Conservation (phyloP, 2,888 invertebrate genomes). For the Beris chalybata region DNA sequence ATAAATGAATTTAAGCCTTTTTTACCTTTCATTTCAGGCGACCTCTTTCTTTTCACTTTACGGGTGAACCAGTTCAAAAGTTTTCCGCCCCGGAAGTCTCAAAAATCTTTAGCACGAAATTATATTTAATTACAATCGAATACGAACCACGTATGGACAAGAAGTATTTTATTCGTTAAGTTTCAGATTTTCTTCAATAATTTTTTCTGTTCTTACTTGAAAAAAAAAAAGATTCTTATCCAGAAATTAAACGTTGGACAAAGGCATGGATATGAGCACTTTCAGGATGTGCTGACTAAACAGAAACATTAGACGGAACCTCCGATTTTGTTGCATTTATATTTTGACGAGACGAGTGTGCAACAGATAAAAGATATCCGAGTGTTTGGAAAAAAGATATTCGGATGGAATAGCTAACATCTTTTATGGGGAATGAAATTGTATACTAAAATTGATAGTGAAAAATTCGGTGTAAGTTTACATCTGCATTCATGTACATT, state of each 20-base stretch:
- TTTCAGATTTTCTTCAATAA: too few species aligned
- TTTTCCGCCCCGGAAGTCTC: background rate
- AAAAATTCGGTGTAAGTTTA: too few species aligned
- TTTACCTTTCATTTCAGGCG: background rate
- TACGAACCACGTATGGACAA: too few species aligned
- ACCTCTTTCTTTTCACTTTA: background rate
- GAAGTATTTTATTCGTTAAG: too few species aligned
- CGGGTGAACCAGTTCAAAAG: background rate
- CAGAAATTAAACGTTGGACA: too few species aligned
- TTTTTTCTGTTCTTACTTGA: too few species aligned
- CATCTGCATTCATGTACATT: too few species aligned
- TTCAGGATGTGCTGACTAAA: constrained; percentile 28
- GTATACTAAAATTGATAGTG: too few species aligned
- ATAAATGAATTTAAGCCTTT: constrained; percentile 1
- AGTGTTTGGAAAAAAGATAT: background rate
- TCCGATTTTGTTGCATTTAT: constrained; percentile 22
- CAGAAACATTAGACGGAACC: constrained; percentile 31
- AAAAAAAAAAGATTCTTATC: too few species aligned
- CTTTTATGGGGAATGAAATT: too few species aligned
- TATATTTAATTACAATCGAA: too few species aligned
- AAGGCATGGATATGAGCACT: constrained; percentile 8
- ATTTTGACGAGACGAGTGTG: background rate
- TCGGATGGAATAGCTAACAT: background rate
- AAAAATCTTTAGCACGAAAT: too few species aligned
- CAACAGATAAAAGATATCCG: constrained; percentile 10